These are phyloP conservation scores for Phortica variegata DNA, from an alignment of 1,140 invertebrate genomes.

Conservation along the genomic window DNA sequence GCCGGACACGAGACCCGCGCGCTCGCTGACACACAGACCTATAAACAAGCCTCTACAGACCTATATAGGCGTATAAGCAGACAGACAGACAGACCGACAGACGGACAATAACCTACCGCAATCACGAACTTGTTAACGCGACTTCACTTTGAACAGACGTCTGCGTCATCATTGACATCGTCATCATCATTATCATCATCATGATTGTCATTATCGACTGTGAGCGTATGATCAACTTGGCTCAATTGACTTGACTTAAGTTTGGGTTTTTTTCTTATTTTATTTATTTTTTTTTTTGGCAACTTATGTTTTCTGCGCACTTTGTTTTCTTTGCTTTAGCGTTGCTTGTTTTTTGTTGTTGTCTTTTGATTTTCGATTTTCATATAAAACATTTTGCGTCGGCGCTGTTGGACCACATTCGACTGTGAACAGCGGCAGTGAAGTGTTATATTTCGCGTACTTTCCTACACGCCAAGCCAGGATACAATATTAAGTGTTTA, in stretches of 20 bases:
- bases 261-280: constrained; percentile 19
- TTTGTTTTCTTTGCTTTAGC: constrained; percentile 8
- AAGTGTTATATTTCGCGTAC: constrained; percentile 16
- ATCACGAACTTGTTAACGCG: constrained; percentile 30
- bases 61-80: constrained; percentile 11
- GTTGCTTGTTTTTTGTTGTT: too few relatives aligned
- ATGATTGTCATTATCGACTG: constrained; percentile 27
- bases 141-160: too few relatives aligned
- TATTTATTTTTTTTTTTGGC: constrained; percentile 22
- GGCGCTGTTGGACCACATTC: constrained; percentile 37
- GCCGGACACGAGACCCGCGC: constrained; percentile 17
- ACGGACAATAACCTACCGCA: constrained; percentile 44
- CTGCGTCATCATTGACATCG: background rate
- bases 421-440: constrained; percentile 39
- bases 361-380: constrained; percentile 40
- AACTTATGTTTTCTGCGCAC: constrained; percentile 5
- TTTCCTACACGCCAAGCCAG: constrained; percentile 20
- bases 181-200: constrained; percentile 16
- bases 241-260: constrained; percentile 10
- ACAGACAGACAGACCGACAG: constrained; percentile 1
- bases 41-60: constrained; percentile 21
- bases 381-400: constrained; percentile 45
- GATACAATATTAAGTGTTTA: constrained; percentile 34
- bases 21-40: constrained; percentile 38
- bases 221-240: background rate